Base-by-base conservation (phyloP, 2,113 vertebrate genomes). In the Muntiacus muntjak region DNA sequence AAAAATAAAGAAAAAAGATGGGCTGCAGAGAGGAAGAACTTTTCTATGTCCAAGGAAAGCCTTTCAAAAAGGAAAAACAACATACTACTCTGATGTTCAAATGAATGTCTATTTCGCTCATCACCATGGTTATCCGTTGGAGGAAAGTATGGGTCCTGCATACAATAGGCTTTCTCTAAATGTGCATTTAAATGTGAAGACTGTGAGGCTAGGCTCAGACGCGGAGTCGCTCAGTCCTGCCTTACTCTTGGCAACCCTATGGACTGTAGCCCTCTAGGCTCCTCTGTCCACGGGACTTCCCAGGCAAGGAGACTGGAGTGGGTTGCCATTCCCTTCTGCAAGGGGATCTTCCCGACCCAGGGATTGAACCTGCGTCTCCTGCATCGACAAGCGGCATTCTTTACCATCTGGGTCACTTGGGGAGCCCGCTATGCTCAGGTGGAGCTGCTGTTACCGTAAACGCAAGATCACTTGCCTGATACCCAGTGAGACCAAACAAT, bases 391-490 rank as follows among this genome's bases (percentile, higher is more conserved):
- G 67, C 0, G 10, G 67, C n/a, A 23, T 23, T 71, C 10, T 40
- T 71, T 40, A 23, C 67, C 67, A 1, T 6, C 67, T 40, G n/a
- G 19, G 67, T 10, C 19, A 36, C 67, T 2, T 23, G 67, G n/a
- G 67, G n/a, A 71, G n/a, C 10, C 19, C 0, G n/a, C 67, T 23
- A 1, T 0, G 19, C 67, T 71, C n/a, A 40, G 19, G 40, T 0
- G 40, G 5, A 40, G 67, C 67, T 36, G 64, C 33, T 23, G 67
- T 40, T 40, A 19, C 4, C 9, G 11, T 12, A 36, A 21, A 36
- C 0, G 2, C 17, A 5, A 36, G 17, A 4, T 19, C n/a, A 3
- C 6, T 3, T 71, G n/a, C n/a, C n/a, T 23, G n/a, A 40, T 5
- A 40, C n/a, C n/a, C 67, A 40, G 19, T 6, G 67, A 40, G n/a